Evolutionary conservation across 2,113 vertebrate genomes (phyloP).

Genomic region (Chitala chitala): DNA sequence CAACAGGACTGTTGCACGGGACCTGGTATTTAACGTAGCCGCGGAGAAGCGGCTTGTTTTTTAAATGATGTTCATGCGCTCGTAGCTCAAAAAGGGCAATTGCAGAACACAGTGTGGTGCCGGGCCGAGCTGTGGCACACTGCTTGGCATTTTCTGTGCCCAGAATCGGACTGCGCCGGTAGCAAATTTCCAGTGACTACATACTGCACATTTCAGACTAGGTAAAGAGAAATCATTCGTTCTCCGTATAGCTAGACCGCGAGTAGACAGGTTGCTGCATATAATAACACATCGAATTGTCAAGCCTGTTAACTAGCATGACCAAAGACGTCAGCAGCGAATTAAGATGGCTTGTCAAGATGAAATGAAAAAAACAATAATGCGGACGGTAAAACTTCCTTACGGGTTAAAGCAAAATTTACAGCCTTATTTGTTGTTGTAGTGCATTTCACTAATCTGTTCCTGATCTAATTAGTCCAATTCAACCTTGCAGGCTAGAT

Average conservation of each 20-base stretch:
- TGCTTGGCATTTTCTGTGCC: conserved; percentile 13
- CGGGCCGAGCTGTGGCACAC: conserved; percentile 17
- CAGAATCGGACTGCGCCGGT: conserved; percentile 16
- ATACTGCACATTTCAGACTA: conserved; percentile 11
- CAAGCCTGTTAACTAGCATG: too few relatives aligned
- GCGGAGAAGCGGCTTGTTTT: neutral
- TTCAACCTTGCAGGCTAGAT: neutral
- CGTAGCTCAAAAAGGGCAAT: conserved; percentile 9
- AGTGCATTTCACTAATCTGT: too few relatives aligned
- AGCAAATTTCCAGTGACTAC: conserved; percentile 19
- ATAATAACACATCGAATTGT: too few relatives aligned
- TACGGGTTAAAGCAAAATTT: too few relatives aligned
- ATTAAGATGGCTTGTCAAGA: too few relatives aligned
- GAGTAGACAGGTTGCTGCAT: too few relatives aligned
- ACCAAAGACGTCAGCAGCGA: too few relatives aligned
- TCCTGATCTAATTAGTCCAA: too few relatives aligned
- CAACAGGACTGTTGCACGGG: neutral
- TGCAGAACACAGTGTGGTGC: neutral
- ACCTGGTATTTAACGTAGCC: neutral
- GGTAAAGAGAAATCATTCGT: conserved; percentile 21
- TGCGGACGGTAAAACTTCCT: too few relatives aligned
- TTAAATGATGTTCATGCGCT: neutral
- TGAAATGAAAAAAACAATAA: too few relatives aligned
- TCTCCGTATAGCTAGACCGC: neutral
- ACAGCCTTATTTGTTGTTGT: too few relatives aligned